Conservation (phyloP, 2,113 vertebrate genomes). For the Nycticorax nycticorax region DNA sequence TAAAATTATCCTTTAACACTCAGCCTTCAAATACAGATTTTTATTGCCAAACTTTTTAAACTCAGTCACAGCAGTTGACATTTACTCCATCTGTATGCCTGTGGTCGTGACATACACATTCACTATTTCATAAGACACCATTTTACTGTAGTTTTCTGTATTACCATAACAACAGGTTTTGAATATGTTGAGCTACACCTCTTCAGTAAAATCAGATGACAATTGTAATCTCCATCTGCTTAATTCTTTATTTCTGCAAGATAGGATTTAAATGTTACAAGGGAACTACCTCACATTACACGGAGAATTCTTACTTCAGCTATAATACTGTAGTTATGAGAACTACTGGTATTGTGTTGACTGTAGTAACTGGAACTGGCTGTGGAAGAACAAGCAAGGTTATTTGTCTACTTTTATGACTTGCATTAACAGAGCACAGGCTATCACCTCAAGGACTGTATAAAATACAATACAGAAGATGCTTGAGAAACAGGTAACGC, state of each 20-base stretch:
- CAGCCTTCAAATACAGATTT: neutral
- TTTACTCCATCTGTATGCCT: neutral
- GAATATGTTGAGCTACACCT: conserved; percentile 25
- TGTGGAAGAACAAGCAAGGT: conserved; percentile 25
- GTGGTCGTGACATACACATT: neutral
- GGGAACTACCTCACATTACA: conserved; percentile 16
- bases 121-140: neutral
- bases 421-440: neutral
- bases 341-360: conserved; percentile 7
- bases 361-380: neutral
- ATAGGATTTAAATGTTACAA: conserved; percentile 59
- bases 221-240: conserved; percentile 6
- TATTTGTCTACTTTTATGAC: neutral
- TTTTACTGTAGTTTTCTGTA: neutral
- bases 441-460: neutral
- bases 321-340: neutral
- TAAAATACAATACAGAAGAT: neutral
- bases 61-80: neutral
- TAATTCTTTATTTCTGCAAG: conserved; percentile 62
- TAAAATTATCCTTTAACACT: neutral
- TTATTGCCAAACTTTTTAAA: neutral
- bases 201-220: conserved; percentile 19
- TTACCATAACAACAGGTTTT: conserved; percentile 41
- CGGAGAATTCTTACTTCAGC: conserved; percentile 9
- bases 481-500: neutral